Evolutionary conservation across 2,888 invertebrate species (phyloP), one percentile per base, ranked within the genome.

Genomic region (Leptinotarsa rubiginosa): DNA sequence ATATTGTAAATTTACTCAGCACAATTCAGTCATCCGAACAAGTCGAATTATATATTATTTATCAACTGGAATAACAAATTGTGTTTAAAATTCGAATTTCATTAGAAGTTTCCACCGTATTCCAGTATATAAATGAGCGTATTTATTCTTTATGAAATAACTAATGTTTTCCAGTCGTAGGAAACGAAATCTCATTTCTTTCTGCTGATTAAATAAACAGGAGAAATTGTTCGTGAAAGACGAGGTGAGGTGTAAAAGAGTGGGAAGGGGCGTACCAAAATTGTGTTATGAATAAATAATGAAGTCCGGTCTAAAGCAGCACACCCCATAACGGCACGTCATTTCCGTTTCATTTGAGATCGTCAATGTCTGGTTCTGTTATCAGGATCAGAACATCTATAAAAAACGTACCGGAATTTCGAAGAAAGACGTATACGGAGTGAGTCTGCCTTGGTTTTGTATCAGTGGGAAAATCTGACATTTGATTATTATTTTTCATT

Each of bases 221-320:
- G 41, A 31, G 68, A 68, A 54, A 41, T 62, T 62, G 62, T 62
- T 62, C 62, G 62, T 62, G 41, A 62, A 62, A 62, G 20, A 62
- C 41, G 65, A 71, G 71, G 65, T 68, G 59, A 77, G 47, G 72
- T 73, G 73, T 75, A 65, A 72, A 77, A 72, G 52, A 69, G 74
- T 52, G 69, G 74, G 69, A 67, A 65, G 75, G 73, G 69, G 69
- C 69, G 67, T 73, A 73, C 56, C 66, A 65, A 65, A 70, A 66
- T 73, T 76, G 73, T 77, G 81, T 82, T 80, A 81, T 83, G 82
- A 82, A 83, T 83, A 81, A 82, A 82, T 81, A 83, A 83, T 80
- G 81, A 69, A 78, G 80, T 75, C 74, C 79, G 78, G 81, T 79
- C 78, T 56, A 77, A 74, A 81, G 78, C 75, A 79, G 77, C 80